A percentile compares a stretch with the other conserved stretches of the same genome.
Evolutionary conservation across 2,797 vertebrate species (phyloP).

Genomic region (Eutrigla gurnardus): DNA sequence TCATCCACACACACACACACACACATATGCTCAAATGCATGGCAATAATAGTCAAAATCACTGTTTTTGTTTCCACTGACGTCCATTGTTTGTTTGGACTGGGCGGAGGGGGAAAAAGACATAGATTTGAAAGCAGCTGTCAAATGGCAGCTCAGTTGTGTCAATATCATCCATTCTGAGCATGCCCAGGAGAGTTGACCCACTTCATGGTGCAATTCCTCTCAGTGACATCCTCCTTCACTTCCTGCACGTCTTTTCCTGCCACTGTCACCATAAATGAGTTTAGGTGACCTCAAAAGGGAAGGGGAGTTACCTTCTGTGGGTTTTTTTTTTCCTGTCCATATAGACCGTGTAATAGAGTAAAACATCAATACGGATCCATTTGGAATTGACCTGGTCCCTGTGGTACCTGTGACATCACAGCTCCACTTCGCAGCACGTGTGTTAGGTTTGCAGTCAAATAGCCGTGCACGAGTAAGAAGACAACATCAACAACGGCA

Average conservation of each 20-base stretch:
- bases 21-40: neutral
- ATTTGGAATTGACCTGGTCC: neutral
- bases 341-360: neutral
- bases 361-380: conserved; percentile 32
- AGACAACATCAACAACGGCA: too few relatives aligned
- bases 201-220: conserved; percentile 66
- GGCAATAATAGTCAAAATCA: neutral
- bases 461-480: too few relatives aligned
- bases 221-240: conserved; percentile 56
- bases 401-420: too few relatives aligned
- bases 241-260: conserved; percentile 54
- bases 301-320: conserved; percentile 29
- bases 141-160: conserved; percentile 49
- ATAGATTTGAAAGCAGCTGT: conserved; percentile 45
- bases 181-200: conserved; percentile 66
- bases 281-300: conserved; percentile 57
- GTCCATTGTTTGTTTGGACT: conserved; percentile 1
- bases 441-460: too few relatives aligned
- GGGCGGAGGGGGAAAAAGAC: conserved; percentile 4
- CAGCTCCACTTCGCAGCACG: too few relatives aligned
- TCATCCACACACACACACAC: conserved; percentile 7
- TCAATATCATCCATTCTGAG: conserved; percentile 57
- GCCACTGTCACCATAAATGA: conserved; percentile 53
- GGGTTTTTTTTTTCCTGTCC: neutral
- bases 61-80: neutral